Base-by-base conservation (phyloP, 2,797 vertebrate species). In the Sebastolobus altivelis region DNA sequence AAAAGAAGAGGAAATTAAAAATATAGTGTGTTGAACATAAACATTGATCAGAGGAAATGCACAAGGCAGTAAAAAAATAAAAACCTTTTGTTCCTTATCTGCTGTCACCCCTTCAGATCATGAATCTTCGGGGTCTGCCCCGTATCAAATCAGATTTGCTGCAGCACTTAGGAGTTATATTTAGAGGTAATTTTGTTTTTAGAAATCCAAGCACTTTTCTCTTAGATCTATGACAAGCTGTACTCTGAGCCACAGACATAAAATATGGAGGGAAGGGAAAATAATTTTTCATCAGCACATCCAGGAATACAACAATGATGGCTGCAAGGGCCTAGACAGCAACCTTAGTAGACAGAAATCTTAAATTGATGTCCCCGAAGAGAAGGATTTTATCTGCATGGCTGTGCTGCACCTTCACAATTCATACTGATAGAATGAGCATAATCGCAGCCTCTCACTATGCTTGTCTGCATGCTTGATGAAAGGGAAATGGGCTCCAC, bases 391-490 rank as follows among this genome's bases (percentile, higher is more conserved):
- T 92, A 85, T 89, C 86, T 87, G 85, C 86, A 82, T 83, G 80
- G 84, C 78, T 77, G 29, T 81, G 82, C 82, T 77, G 72, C 84
- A 88, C 85, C 85, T 88, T 81, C 89, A 88, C 88, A 85, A 83
- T 83, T 92, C 86, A 84, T 60, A 84, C 77, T 88, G 87, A 88
- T 90, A 86, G 84, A 88, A 89, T 78, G 82, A 89, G 81, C 69
- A 89, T 90, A 88, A 91, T 92, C 86, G 20, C 80, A 84, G 84
- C 49, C 65, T 69, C 77, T 88, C 75, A 79, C 83, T 78, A 77
- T 77, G 88, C 90, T 83, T 93, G 88, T 89, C 90, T 89, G 89
- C 88, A 90, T 89, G 90, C 85, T 77, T 87, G 90, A 89, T 93
- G 88, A 91, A 91, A 91, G 75, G 77, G 82, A 93, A 93, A 92